phyloP scores from a whole-genome alignment of 2,113 vertebrate species.

The Pygathrix nemaeus region DNA sequence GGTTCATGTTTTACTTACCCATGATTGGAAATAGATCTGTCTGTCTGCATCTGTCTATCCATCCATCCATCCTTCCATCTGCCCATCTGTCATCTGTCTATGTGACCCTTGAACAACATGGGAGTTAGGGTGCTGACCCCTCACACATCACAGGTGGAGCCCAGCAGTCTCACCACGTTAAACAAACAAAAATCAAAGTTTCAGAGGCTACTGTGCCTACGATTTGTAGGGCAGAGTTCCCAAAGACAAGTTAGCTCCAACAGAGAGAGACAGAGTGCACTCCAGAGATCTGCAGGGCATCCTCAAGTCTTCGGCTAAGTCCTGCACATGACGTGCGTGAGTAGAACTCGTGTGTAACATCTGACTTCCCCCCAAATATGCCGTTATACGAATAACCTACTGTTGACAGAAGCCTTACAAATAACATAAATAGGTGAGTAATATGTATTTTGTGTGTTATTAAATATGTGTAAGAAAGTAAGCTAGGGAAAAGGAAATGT shows the following conservation, averaged over 20 bases:
- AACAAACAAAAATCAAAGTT: no score
- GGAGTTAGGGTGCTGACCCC: neutral
- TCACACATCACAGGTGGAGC: neutral
- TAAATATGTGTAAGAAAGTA: neutral
- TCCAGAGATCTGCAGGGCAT: no score
- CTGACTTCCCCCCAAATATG: neutral
- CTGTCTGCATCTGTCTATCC: neutral
- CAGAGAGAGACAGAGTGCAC: no score
- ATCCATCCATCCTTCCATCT: rapidly evolving
- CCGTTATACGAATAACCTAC: neutral
- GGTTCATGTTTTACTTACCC: neutral
- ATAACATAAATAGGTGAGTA: neutral
- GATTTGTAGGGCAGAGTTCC: no score
- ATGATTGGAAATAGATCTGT: neutral
- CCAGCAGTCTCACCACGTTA: no score
- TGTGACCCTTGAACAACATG: neutral
- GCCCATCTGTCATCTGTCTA: no score
- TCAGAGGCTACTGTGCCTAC: no score
- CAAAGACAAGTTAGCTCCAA: no score
- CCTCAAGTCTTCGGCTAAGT: no score
- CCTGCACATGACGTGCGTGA: no score
- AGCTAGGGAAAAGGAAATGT: neutral
- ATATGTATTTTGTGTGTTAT: no score
- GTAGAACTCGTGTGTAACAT: neutral
- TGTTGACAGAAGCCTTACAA: neutral